Evolutionary conservation across 2,888 invertebrate species (phyloP).

Genomic region (Sinotaia quadrata): DNA sequence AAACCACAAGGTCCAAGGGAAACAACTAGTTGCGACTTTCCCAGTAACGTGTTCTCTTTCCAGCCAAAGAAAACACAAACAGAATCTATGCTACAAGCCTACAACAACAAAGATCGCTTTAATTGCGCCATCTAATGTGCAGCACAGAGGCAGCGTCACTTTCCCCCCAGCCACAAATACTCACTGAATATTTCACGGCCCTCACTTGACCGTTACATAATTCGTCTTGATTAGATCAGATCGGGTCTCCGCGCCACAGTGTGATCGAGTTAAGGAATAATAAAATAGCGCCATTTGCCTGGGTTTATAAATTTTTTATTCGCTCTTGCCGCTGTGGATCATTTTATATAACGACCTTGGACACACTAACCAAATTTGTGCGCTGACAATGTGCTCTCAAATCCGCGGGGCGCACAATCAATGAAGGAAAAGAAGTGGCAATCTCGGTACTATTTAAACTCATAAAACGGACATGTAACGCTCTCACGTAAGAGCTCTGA

Average conservation of each 20-base stretch:
- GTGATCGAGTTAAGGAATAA: conserved; percentile 29
- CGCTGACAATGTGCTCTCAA: not conserved
- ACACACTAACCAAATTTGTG: conserved; percentile 26
- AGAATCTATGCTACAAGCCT: too few species aligned
- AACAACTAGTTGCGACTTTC: too few species aligned
- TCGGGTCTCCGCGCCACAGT: not conserved
- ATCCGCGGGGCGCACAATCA: not conserved
- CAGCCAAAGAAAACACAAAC: too few species aligned
- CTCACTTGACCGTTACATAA: conserved; percentile 20
- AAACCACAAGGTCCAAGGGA: too few species aligned
- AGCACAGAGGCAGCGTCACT: not conserved
- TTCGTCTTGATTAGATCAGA: conserved; percentile 28
- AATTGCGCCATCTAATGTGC: not conserved
- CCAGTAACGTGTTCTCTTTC: too few species aligned
- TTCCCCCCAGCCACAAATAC: not conserved
- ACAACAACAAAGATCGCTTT: not conserved
- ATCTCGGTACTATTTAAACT: too few species aligned
- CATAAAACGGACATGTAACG: too few species aligned
- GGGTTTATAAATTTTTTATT: conserved; percentile 37
- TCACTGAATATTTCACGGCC: conserved; percentile 23
- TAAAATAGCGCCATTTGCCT: conserved; percentile 31
- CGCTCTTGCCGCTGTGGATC: conserved; percentile 27
- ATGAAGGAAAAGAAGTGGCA: too few species aligned
- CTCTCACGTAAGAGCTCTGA: too few species aligned
- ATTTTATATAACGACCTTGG: conserved; percentile 36